Evolutionary conservation across 2,888 invertebrate genomes (phyloP), one percentile per base, ranked within the genome.

Genomic region (Lasioglossum villosulum): DNA sequence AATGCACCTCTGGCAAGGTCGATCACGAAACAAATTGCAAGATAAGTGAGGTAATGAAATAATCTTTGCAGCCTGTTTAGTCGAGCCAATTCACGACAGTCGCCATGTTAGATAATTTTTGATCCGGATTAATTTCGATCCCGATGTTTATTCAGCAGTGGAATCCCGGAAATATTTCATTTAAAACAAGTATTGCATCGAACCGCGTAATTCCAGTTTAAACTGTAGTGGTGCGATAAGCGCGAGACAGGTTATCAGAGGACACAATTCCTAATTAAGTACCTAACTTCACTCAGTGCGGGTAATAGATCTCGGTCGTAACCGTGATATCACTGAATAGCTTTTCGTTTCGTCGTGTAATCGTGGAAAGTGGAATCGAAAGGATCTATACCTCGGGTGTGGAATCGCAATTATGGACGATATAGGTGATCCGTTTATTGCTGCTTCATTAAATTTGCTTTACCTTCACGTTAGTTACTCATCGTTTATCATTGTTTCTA

Each of bases 311-410:
- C 82, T 84, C 79, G 59, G 71, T 39, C 39, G 66, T 34, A 52
- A 63, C 42, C 73, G 73, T 76, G 88, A 84, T 86, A 86, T 84
- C 84, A 74, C 52, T 45, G 78, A 74, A 75, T 83, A 82, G 86
- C 84, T 84, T 88, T 84, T 88, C 88, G 84, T 84, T 86, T 78
- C 63, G 82, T 76, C 79, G 72, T 72, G 82, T 78, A 85, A 85
- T 88, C 74, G 81, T 56, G 81, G 84, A 74, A 86, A 86, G 81
- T 84, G 84, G 86, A 80, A 83, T 83, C 78, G 77, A 77, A 72
- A 79, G 68, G 77, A 82, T 87, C 87, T 85, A 88, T 88, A 80
- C 75, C 74, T 82, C 85, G 68, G 81, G 75, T 81, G 68, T 42
- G 37, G 82, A 81, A 73, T 84, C 79, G 59, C 59, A 74, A 74